A percentile compares a stretch with the other conserved stretches of the same genome.
Conservation (phyloP, 2,888 invertebrate species). For the Synanthedon formicaeformis region DNA sequence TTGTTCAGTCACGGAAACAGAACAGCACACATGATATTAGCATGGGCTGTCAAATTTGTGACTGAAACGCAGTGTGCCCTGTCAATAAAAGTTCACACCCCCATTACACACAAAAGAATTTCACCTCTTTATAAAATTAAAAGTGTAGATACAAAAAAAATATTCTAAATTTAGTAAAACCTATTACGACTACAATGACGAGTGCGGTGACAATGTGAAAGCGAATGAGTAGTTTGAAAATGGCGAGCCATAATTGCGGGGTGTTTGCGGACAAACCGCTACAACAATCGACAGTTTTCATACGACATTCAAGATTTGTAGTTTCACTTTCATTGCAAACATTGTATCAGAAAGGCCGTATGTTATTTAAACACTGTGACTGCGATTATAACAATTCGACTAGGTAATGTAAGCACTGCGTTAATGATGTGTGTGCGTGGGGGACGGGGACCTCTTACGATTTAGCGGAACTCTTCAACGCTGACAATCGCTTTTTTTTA, state of each 20-base stretch:
- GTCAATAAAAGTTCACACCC: too few relatives aligned
- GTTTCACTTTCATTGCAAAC: slow-evolving; percentile 50
- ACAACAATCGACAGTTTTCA: slow-evolving; percentile 32
- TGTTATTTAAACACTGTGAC: slow-evolving; percentile 16
- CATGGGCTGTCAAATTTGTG: too few relatives aligned
- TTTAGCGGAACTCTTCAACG: slow-evolving; percentile 25
- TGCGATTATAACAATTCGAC: slow-evolving; percentile 31
- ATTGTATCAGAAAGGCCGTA: slow-evolving; percentile 44
- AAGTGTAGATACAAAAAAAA: too few relatives aligned
- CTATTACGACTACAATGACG: not conserved
- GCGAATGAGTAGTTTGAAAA: not conserved
- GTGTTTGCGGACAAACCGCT: slow-evolving; percentile 30
- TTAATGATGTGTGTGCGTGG: slow-evolving; percentile 16
- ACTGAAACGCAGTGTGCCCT: too few relatives aligned
- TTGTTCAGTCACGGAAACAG: too few relatives aligned
- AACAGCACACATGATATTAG: too few relatives aligned
- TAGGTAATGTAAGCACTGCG: slow-evolving; percentile 32
- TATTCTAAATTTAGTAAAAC: not conserved
- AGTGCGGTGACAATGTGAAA: not conserved
- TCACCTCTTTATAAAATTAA: not conserved
- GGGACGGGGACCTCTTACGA: slow-evolving; percentile 12
- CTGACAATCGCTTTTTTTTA: slow-evolving; percentile 41
- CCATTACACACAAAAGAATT: too few relatives aligned
- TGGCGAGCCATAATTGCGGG: not conserved
- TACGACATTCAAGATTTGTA: slow-evolving; percentile 33